Evolutionary conservation across 53 echinoderm and acorn worm species (phyloP).

Genomic region (Holothuria leucospilota): DNA sequence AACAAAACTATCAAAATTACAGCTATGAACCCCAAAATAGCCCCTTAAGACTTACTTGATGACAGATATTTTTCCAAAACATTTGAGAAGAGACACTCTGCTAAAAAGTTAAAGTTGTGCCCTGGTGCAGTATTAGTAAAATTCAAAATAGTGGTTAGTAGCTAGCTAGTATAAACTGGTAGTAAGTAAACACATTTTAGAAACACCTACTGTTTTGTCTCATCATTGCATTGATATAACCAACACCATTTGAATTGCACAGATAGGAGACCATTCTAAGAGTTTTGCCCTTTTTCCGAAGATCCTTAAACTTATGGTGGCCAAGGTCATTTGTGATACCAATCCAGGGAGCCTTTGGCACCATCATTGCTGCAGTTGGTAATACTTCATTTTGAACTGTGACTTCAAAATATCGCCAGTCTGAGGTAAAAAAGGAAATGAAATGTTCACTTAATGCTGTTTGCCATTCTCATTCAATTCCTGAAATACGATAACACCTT

Average conservation of each 20-base stretch:
- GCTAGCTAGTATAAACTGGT: no score
- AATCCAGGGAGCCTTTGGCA: slow-evolving; percentile 71
- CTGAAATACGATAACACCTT: no score
- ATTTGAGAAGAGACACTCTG: no score
- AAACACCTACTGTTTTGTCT: slow-evolving; percentile 68
- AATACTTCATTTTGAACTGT: slow-evolving; percentile 59
- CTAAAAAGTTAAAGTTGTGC: no score
- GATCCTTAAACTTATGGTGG: slow-evolving; percentile 61
- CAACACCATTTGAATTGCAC: slow-evolving; percentile 81
- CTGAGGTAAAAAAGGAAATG: slow-evolving; percentile 42
- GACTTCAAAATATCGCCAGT: slow-evolving; percentile 90
- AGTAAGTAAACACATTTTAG: neutral
- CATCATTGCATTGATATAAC: slow-evolving; percentile 69
- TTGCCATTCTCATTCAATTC: no score
- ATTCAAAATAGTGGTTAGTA: no score
- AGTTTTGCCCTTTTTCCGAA: slow-evolving; percentile 47
- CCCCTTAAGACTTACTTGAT: no score
- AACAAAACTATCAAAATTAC: no score
- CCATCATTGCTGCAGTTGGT: slow-evolving; percentile 22
- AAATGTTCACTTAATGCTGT: no score
- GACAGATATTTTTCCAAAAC: no score
- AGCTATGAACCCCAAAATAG: no score
- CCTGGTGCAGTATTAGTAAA: no score
- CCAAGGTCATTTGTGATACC: slow-evolving; percentile 77
- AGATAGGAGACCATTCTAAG: slow-evolving; percentile 74